Evolutionary conservation across 35 echinoderm and acorn worm genomes (phyloP), one percentile per base, ranked within the genome.

Genomic region (Amphiura filiformis): DNA sequence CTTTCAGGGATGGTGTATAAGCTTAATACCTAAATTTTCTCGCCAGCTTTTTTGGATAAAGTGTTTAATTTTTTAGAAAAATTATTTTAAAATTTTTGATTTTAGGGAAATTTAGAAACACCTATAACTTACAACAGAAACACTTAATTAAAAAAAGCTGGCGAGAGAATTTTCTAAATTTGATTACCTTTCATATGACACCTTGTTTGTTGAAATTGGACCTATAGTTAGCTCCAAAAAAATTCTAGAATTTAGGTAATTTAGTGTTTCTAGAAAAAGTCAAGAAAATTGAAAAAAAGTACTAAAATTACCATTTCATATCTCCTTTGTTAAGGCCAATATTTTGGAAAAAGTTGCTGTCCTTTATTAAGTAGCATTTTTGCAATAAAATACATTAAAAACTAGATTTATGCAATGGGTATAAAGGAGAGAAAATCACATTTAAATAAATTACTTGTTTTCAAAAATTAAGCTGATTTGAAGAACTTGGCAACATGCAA

Each of bases 61-160:
- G 75, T 77, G 75, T 77, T 77, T 77, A 77, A 77, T 77, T 77
- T n/a, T 77, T 77, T 28, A 77, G 75, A 77, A 77, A 47, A 47
- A 47, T 11, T 77, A 9, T 77, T 77, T 77, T 77, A 77, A 77
- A 77, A 77, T n/a, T n/a, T n/a, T n/a, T 77, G n/a, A 31, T 77
- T n/a, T 77, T 77, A 31, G 75, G 75, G 75, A 77, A 77, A 77
- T 11, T 77, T 77, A 77, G 26, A 77, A 77, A 5, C n/a, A 28
- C n/a, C 75, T 35, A 31, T 77, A 11, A 77, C 26, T 77, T 77
- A 5, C 4, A 77, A 28, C 26, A 77, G 75, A 77, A 77, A 77
- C 75, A 77, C 5, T 77, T n/a, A 77, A 77, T 77, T n/a, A 5
- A 7, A 4, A 77, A 77, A 77, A 77, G 4, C 75, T 35, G 26